Evolutionary conservation across 1,140 invertebrate species (phyloP).

Genomic region (Drosophila triauraria): DNA sequence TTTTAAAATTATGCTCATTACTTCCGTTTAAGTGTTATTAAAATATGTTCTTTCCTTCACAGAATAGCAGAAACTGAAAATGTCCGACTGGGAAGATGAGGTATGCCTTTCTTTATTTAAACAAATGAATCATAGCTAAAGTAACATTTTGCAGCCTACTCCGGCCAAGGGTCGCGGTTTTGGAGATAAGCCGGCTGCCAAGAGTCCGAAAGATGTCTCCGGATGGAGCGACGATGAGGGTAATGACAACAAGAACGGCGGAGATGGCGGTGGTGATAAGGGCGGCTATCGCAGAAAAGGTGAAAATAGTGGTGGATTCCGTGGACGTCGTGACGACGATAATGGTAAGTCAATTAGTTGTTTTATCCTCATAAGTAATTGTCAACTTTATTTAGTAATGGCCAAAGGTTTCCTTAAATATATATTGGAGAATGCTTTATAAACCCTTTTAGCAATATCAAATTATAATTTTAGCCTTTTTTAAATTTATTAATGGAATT

Average conservation of each 20-base stretch:
- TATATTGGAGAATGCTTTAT: too few species aligned
- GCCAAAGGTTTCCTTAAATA: background rate
- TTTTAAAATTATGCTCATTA: background rate
- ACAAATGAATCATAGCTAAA: background rate
- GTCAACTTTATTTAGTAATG: too few species aligned
- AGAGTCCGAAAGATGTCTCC: background rate
- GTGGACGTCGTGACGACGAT: slow-evolving; percentile 37
- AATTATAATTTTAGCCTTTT: background rate
- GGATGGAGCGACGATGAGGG: slow-evolving; percentile 66
- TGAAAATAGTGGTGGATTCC: slow-evolving; percentile 35
- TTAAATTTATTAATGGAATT: background rate
- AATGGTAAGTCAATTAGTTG: slow-evolving; percentile 41
- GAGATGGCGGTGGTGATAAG: slow-evolving; percentile 46
- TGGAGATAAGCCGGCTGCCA: background rate
- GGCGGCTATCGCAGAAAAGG: slow-evolving; percentile 24
- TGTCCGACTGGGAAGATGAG: slow-evolving; percentile 65
- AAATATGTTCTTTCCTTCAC: background rate
- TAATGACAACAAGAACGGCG: slow-evolving; percentile 46
- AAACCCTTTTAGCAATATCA: too few species aligned
- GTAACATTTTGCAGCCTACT: slow-evolving; percentile 15
- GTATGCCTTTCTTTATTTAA: slow-evolving; percentile 16
- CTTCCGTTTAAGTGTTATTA: too few species aligned
- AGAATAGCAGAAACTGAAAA: slow-evolving; percentile 14
- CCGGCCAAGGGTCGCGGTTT: background rate
- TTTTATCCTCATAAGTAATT: background rate